phyloP scores from a whole-genome alignment of 2,888 invertebrate species.

The Papilio protenor region DNA sequence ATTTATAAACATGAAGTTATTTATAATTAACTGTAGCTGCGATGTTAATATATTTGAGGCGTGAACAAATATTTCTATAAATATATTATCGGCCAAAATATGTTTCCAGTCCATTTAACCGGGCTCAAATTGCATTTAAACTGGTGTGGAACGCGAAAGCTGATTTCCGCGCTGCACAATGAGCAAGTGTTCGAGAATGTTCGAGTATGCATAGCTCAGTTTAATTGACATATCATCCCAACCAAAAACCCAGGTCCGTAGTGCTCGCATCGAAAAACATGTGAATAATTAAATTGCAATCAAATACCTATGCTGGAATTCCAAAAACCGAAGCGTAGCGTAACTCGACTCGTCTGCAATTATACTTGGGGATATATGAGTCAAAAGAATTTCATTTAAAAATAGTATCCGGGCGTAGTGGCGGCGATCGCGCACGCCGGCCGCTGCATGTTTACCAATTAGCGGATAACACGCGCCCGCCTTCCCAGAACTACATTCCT shows the following conservation, averaged over 20 bases:
- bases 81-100: constrained; percentile 34
- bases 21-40: constrained; percentile 3
- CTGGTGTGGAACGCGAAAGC: constrained; percentile 16
- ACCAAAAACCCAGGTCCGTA: constrained; percentile 53
- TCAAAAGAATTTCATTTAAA: constrained; percentile 79
- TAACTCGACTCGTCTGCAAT: constrained; percentile 63
- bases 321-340: constrained; percentile 59
- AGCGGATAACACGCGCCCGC: constrained; percentile 57
- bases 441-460: constrained; percentile 76
- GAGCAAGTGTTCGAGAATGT: constrained; percentile 34
- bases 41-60: constrained; percentile 8
- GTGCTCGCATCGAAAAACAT: constrained; percentile 62
- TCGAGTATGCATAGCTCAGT: constrained; percentile 55
- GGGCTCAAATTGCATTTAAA: constrained; percentile 28
- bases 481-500: constrained; percentile 55
- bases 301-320: constrained; percentile 71
- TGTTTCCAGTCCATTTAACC: constrained; percentile 30
- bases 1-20: not conserved
- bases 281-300: constrained; percentile 75
- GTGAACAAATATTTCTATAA: constrained; percentile 34
- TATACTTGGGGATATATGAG: constrained; percentile 72
- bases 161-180: constrained; percentile 23
- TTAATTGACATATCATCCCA: constrained; percentile 53
- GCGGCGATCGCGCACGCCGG: constrained; percentile 62
- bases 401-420: constrained; percentile 64